These are phyloP conservation scores for Bubalus kerabau DNA, from an alignment of 2,113 vertebrate genomes.

Conservation along the genomic window DNA sequence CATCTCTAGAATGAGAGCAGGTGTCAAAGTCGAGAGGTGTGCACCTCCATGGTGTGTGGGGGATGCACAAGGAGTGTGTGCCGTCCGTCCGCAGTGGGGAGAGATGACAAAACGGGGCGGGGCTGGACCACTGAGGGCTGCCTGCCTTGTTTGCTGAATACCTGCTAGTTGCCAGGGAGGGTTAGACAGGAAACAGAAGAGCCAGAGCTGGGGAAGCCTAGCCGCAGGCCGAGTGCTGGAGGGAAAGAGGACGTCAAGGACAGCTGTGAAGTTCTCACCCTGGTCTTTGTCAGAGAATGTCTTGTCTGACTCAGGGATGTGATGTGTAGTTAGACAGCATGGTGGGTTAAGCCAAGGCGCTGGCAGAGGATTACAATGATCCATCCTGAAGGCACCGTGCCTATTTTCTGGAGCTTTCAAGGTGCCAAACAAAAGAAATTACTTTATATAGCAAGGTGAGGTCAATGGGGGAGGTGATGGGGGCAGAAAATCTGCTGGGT, in stretches of 20 bases:
- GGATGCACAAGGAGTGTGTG: fast-evolving
- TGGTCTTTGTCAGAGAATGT: not conserved
- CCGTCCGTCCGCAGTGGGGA: fast-evolving
- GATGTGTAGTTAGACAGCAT: not conserved
- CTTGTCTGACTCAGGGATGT: not conserved
- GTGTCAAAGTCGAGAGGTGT: fast-evolving
- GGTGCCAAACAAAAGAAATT: not conserved
- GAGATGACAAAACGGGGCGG: fast-evolving
- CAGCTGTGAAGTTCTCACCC: fast-evolving
- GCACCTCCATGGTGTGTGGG: fast-evolving
- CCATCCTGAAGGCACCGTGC: fast-evolving
- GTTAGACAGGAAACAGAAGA: not conserved
- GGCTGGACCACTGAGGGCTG: fast-evolving
- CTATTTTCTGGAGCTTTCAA: not conserved
- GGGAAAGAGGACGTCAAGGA: fast-evolving
- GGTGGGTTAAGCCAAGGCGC: too few relatives aligned
- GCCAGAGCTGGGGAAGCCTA: not conserved
- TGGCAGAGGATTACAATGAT: fast-evolving
- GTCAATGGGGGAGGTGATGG: fast-evolving
- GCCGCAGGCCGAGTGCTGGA: too few relatives aligned
- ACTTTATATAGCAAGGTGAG: not conserved
- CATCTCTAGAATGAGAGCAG: not conserved
- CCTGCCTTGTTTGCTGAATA: too few relatives aligned
- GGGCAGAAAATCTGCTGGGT: not conserved
- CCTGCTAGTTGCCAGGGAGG: not conserved